These are phyloP conservation scores for Andrena cerasifolii DNA, from an alignment of 1,140 invertebrate species.

Conservation along the genomic window DNA sequence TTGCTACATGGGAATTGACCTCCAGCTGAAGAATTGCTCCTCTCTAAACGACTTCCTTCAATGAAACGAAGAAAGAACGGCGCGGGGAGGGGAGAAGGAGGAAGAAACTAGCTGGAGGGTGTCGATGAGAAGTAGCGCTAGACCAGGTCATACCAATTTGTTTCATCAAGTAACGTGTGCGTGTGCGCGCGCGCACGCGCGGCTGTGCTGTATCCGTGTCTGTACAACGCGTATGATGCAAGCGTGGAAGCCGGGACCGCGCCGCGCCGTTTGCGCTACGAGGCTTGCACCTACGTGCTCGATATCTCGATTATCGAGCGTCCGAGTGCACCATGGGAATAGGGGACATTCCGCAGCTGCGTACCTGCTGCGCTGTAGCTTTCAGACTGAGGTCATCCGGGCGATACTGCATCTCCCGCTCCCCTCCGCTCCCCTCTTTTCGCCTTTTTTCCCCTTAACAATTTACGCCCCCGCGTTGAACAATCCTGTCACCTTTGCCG, in stretches of 20 bases:
- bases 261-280: slow-evolving; percentile 8
- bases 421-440: background rate
- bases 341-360: slow-evolving; percentile 63
- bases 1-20: background rate
- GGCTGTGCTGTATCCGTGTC: background rate
- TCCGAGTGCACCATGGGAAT: slow-evolving; percentile 58
- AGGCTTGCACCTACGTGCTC: slow-evolving; percentile 55
- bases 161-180: slow-evolving; percentile 58
- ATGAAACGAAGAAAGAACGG: slow-evolving; percentile 48
- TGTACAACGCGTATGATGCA: slow-evolving; percentile 37
- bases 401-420: slow-evolving; percentile 22
- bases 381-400: slow-evolving; percentile 53
- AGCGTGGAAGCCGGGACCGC: slow-evolving; percentile 29
- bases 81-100: background rate
- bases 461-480: background rate
- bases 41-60: slow-evolving; percentile 47
- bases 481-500: slow-evolving; percentile 6
- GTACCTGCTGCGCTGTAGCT: slow-evolving; percentile 59
- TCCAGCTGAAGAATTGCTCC: slow-evolving; percentile 30
- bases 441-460: background rate
- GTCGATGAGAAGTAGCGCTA: slow-evolving; percentile 51
- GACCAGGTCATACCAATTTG: slow-evolving; percentile 67
- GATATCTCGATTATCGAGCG: slow-evolving; percentile 66
- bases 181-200: background rate
- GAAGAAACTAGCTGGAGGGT: slow-evolving; percentile 32